Base-by-base conservation (phyloP, 2,888 invertebrate species). In the Euproctis similis region DNA sequence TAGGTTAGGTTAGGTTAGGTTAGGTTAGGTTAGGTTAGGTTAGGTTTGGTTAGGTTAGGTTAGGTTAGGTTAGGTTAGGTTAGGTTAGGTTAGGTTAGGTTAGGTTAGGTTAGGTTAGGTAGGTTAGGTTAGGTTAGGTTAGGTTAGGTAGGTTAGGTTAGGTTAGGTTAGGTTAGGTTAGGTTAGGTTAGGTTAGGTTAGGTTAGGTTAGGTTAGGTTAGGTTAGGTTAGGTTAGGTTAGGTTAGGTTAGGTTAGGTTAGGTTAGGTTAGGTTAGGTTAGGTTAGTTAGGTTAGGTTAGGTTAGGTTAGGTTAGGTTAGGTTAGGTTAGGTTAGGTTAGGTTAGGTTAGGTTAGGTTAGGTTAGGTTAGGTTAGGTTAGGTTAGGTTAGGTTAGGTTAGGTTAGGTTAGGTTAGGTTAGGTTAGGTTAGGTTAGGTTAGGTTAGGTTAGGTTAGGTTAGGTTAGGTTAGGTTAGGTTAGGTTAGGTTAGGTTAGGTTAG, bases 21-120 rank as follows among this genome's bases (percentile, higher is more conserved):
- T 26, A 26, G 26, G 26, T 26, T 26, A 26, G 26, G 26, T 26
- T 26, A 26, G 26, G 26, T 26, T 26, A 26, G 26, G 26, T 26
- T 26, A 26, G 26, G 26, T 26, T 26, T 18, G 26, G 26, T 26
- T 26, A 26, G 26, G 26, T 26, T 26, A 26, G 26, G 26, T 24
- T 26, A 26, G 26, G 26, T 26, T 26, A 26, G 26, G 26, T 26
- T 26, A 26, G 26, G 26, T 26, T 26, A 26, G 26, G 26, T 26
- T 26, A 26, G 26, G 26, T 26, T 26, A 26, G 26, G 26, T 26
- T 26, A 26, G 26, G 26, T 26, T 26, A 26, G 26, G 26, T 26
- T 26, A 26, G 26, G 26, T 26, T 26, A 26, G 26, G 26, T 26
- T 26, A 26, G 26, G 26, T 26, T 26, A 26, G 26, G 26, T 26